Conservation (phyloP, 2,888 invertebrate species). For the Diadegma fenestrale region DNA sequence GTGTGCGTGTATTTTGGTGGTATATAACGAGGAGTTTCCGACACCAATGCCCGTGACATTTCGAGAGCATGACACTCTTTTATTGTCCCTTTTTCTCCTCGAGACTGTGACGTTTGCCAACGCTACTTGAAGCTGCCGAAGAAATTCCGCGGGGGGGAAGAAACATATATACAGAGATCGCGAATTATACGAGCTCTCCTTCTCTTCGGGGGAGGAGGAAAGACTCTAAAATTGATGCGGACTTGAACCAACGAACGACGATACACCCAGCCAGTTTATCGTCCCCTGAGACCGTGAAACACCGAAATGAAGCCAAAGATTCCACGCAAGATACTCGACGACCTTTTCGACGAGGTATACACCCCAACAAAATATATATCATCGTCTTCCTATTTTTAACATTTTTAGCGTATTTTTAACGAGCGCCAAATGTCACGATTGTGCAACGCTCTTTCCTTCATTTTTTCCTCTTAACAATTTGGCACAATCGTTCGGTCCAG, state of each 20-base stretch:
- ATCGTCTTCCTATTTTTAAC: not conserved
- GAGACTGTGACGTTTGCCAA: constrained; percentile 46
- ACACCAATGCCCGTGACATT: constrained; percentile 59
- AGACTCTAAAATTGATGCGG: constrained; percentile 31
- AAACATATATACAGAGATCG: not conserved
- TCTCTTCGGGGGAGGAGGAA: constrained; percentile 50
- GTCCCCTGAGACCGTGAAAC: constrained; percentile 29
- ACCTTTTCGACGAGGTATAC: constrained; percentile 82
- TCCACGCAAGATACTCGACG: constrained; percentile 80
- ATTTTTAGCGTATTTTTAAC: not conserved
- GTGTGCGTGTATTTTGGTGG: not conserved
- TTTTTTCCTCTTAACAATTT: not conserved
- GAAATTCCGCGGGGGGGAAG: constrained; percentile 47
- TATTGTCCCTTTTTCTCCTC: constrained; percentile 25
- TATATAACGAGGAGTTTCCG: constrained; percentile 30
- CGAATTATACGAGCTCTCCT: constrained; percentile 36
- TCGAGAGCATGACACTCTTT: constrained; percentile 53
- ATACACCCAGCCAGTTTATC: constrained; percentile 21
- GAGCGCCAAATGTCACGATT: not conserved
- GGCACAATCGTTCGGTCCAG: not conserved
- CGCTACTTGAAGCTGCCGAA: not conserved
- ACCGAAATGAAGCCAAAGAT: constrained; percentile 82
- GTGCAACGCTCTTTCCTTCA: not conserved
- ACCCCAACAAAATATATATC: constrained; percentile 13
- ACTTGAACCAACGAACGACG: not conserved